Evolutionary conservation across 1,140 invertebrate species (phyloP).

Genomic region (Octopus sinensis): DNA sequence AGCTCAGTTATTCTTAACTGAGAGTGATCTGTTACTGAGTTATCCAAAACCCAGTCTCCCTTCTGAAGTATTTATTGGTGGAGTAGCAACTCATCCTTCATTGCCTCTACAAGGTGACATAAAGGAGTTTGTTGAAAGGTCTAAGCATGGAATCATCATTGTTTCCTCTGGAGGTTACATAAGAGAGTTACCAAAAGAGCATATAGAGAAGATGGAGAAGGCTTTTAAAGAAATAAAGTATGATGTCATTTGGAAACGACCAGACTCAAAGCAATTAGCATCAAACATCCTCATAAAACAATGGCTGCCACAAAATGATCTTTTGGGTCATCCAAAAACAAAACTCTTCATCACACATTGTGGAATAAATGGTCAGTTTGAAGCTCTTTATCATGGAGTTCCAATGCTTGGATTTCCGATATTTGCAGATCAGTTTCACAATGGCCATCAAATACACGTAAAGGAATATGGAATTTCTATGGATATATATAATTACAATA

Average conservation of each 20-base stretch:
- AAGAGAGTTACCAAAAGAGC: too few species aligned
- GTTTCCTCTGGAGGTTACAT: too few species aligned
- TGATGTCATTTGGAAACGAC: too few species aligned
- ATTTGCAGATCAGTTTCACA: conserved; percentile 66
- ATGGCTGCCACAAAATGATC: too few species aligned
- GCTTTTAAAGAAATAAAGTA: too few species aligned
- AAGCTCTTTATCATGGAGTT: conserved; percentile 71
- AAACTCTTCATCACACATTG: too few species aligned
- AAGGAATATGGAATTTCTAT: conserved; percentile 50
- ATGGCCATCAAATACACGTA: conserved; percentile 49
- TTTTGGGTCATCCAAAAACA: too few species aligned
- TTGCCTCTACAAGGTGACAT: conserved; percentile 21
- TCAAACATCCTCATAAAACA: too few species aligned
- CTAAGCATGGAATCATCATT: not conserved
- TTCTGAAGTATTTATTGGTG: conserved; percentile 20
- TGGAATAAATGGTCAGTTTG: too few species aligned
- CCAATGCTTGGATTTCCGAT: conserved; percentile 73
- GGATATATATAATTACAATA: conserved; percentile 37
- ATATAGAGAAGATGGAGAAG: too few species aligned
- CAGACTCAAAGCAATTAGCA: too few species aligned
- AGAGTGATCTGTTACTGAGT: conserved; percentile 14
- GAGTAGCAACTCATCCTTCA: conserved; percentile 20
- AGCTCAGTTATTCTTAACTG: conserved; percentile 17
- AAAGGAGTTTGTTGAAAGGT: conserved; percentile 15
- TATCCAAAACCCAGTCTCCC: conserved; percentile 19